phyloP scores from a whole-genome alignment of 2,888 invertebrate species.

The Drosophila anomelani region DNA sequence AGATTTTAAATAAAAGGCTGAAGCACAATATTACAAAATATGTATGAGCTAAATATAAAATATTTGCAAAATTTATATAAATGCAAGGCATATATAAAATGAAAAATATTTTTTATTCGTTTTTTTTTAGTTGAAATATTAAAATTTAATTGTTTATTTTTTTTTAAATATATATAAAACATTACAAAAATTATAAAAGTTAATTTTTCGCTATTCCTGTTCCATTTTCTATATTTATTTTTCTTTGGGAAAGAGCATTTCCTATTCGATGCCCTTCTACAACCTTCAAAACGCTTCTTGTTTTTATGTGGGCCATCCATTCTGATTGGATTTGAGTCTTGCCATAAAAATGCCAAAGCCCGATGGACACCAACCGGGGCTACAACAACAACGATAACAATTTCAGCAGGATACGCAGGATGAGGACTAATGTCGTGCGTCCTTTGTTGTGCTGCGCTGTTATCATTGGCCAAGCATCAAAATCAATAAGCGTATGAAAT shows the following conservation, averaged over 20 bases:
- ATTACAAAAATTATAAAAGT: neutral
- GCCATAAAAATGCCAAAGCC: conserved; percentile 47
- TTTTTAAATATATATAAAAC: neutral
- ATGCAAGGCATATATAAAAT: neutral
- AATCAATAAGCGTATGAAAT: conserved; percentile 75
- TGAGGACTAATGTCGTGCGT: conserved; percentile 40
- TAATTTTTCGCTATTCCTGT: neutral
- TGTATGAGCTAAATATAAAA: neutral
- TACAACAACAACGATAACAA: conserved; percentile 13
- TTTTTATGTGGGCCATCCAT: conserved; percentile 11
- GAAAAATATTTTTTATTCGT: neutral
- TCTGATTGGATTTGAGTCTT: conserved; percentile 13
- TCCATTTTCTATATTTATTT: neutral
- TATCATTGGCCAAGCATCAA: conserved; percentile 56
- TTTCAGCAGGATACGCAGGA: conserved; percentile 20
- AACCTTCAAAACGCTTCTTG: neutral
- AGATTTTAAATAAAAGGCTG: neutral
- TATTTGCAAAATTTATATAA: neutral
- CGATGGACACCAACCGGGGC: conserved; percentile 24
- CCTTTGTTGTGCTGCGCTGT: conserved; percentile 38
- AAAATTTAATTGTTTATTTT: neutral
- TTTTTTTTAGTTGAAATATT: neutral
- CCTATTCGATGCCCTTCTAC: neutral
- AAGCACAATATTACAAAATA: neutral
- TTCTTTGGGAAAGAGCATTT: neutral